Evolutionary conservation across 1,140 invertebrate species (phyloP).

Genomic region (Meloidogyne exigua): DNA sequence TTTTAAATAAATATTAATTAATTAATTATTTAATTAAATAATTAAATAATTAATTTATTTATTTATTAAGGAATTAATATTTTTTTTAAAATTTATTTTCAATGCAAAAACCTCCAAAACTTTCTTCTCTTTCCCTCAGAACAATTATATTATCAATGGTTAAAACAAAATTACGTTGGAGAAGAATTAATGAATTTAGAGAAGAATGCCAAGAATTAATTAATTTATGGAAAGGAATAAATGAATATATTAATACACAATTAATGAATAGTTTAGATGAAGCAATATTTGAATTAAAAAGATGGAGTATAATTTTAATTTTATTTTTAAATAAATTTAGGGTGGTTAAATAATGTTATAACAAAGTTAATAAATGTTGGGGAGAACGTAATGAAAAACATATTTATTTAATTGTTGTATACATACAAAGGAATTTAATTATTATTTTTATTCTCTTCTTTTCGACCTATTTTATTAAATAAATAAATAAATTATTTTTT

Average conservation of each 20-base stretch:
- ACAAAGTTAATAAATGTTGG: no score
- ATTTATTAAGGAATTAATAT: no score
- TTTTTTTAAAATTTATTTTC: background rate
- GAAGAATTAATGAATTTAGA: slow-evolving; percentile 22
- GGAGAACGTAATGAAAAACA: no score
- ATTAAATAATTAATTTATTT: no score
- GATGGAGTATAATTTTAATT: slow-evolving; percentile 43
- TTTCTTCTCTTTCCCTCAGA: slow-evolving; percentile 3
- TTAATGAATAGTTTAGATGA: slow-evolving; percentile 37
- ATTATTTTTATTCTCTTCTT: no score
- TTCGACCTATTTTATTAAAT: no score
- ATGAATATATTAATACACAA: slow-evolving; percentile 9
- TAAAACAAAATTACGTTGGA: slow-evolving; percentile 27
- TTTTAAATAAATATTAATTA: no score
- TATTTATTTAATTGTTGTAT: no score
- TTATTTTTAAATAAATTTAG: no score
- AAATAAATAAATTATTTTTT: no score
- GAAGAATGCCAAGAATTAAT: slow-evolving; percentile 15
- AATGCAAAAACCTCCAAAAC: background rate
- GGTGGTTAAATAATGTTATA: background rate
- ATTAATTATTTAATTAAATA: no score
- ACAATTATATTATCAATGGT: slow-evolving; percentile 20
- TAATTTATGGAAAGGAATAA: slow-evolving; percentile 21
- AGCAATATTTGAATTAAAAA: slow-evolving; percentile 33
- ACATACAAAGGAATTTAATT: no score